Conservation (phyloP, 2,888 invertebrate species). For the Hemithea aestivaria region DNA sequence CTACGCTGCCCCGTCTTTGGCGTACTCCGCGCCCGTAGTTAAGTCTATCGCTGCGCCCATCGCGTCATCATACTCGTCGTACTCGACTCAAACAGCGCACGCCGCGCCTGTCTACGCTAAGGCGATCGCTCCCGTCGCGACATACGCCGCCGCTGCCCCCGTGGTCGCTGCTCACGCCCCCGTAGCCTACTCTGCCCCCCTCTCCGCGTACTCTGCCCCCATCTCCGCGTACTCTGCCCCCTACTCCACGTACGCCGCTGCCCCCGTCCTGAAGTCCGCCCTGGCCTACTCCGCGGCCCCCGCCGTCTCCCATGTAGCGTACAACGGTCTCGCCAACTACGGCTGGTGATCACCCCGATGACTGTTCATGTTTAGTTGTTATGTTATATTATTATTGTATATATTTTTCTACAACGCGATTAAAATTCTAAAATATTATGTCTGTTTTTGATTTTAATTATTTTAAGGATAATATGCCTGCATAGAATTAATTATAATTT, state of each 20-base stretch:
- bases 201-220: conserved; percentile 42
- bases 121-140: conserved; percentile 44
- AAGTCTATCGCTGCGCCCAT: conserved; percentile 33
- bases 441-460: conserved; percentile 1
- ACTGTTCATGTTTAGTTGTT: conserved; percentile 48
- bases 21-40: conserved; percentile 37
- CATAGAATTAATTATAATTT: no score
- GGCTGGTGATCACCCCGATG: conserved; percentile 77
- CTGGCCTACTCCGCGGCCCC: conserved; percentile 78
- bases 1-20: conserved; percentile 38
- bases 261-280: conserved; percentile 58
- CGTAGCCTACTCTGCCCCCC: conserved; percentile 41
- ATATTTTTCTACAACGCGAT: conserved; percentile 64
- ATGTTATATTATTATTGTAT: conserved; percentile 59
- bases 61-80: conserved; percentile 30
- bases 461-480: no score
- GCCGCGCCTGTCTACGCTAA: conserved; percentile 38
- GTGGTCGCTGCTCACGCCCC: conserved; percentile 41
- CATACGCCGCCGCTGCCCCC: conserved; percentile 44
- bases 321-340: conserved; percentile 81
- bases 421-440: conserved; percentile 46
- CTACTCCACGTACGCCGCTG: conserved; percentile 31
- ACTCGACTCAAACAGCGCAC: conserved; percentile 34
- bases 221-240: conserved; percentile 38
- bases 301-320: conserved; percentile 81